Evolutionary conservation across 2,113 vertebrate genomes (phyloP).

Genomic region (Collichthys lucidus): DNA sequence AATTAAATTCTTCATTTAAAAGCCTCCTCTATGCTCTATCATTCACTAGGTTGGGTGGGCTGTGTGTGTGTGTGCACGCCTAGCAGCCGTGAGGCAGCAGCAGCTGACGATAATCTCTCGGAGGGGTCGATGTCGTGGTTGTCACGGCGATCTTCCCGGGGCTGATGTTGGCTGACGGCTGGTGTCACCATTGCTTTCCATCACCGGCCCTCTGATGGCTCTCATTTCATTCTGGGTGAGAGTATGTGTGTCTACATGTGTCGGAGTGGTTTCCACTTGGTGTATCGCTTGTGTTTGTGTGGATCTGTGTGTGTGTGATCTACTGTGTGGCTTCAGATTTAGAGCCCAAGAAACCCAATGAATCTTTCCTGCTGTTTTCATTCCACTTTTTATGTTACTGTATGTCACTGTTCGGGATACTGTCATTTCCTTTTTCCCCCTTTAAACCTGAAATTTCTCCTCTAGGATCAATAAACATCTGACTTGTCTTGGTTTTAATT

Average conservation of each 20-base stretch:
- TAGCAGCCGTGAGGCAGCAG: constrained; percentile 53
- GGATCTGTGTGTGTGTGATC: background rate
- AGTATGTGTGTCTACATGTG: constrained; percentile 43
- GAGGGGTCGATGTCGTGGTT: constrained; percentile 80
- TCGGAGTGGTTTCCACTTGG: constrained; percentile 21
- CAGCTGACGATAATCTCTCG: constrained; percentile 79
- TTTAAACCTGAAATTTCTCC: background rate
- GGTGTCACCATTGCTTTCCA: constrained; percentile 76
- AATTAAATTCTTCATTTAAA: constrained; percentile 12
- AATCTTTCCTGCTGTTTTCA: background rate
- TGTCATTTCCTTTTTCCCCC: background rate
- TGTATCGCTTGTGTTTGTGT: constrained; percentile 20
- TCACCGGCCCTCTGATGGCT: constrained; percentile 72
- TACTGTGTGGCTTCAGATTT: background rate
- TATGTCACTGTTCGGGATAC: background rate
- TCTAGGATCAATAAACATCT: constrained; percentile 22
- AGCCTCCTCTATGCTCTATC: no score
- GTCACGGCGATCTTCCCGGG: constrained; percentile 76
- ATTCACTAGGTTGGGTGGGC: background rate
- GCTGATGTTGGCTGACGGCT: constrained; percentile 80
- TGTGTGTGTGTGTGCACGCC: constrained; percentile 3
- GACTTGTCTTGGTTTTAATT: constrained; percentile 25
- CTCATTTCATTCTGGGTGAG: constrained; percentile 54
- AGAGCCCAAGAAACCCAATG: background rate
- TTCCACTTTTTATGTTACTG: background rate